Evolutionary conservation across 2,797 vertebrate species (phyloP).

Genomic region (Myotis findleyi): DNA sequence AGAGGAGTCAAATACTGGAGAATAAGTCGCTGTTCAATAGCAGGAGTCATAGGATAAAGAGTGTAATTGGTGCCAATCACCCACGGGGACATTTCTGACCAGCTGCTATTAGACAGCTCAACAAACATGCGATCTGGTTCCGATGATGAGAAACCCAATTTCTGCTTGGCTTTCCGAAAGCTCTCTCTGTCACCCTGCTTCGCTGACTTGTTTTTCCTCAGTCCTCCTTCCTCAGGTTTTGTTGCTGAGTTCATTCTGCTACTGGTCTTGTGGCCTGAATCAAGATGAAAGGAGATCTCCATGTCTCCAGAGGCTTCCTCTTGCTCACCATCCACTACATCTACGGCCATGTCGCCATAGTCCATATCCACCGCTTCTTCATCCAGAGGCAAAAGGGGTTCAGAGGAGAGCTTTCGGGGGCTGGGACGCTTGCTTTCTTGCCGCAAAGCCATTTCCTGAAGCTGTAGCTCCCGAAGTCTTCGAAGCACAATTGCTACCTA

Average conservation of each 20-base stretch:
- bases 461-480: conserved; percentile 95
- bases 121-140: conserved; percentile 95
- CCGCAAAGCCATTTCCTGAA: conserved; percentile 92
- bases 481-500: conserved; percentile 98
- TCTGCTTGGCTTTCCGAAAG: conserved; percentile 94
- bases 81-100: conserved; percentile 99
- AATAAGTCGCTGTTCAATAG: conserved; percentile 98
- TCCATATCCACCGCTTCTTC: conserved; percentile 97
- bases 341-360: conserved; percentile 93
- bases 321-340: conserved; percentile 90
- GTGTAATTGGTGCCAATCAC: conserved; percentile 99
- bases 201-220: conserved; percentile 84
- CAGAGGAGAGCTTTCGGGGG: conserved; percentile 91
- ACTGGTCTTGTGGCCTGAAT: conserved; percentile 91
- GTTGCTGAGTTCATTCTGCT: conserved; percentile 90
- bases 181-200: conserved; percentile 92
- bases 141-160: conserved; percentile 93
- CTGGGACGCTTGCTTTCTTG: conserved; percentile 94
- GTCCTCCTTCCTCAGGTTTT: conserved; percentile 89
- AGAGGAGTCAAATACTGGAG: conserved; percentile 98
- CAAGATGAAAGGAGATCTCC: conserved; percentile 91
- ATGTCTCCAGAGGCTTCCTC: conserved; percentile 87
- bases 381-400: conserved; percentile 93
- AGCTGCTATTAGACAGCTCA: conserved; percentile 99
- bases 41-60: conserved; percentile 96